Conservation (phyloP, 2,113 vertebrate genomes). For the Etheostoma spectabile region DNA sequence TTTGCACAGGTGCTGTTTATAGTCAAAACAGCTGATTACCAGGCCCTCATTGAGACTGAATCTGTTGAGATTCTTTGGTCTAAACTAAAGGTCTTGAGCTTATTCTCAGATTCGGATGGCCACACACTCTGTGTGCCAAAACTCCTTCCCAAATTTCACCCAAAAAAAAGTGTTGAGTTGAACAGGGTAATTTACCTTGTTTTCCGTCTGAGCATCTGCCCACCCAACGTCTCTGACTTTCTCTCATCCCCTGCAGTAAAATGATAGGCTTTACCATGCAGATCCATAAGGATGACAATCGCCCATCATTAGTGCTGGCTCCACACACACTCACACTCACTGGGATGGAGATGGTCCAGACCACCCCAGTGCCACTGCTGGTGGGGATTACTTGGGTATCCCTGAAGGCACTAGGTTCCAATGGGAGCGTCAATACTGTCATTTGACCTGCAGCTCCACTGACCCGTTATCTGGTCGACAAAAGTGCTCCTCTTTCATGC, state of each 20-base stretch:
- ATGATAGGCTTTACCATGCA: slow-evolving; percentile 66
- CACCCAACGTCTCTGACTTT: slow-evolving; percentile 54
- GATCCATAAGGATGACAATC: slow-evolving; percentile 74
- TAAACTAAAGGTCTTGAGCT: not conserved
- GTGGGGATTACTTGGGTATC: slow-evolving; percentile 79
- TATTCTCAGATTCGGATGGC: not conserved
- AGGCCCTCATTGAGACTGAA: not conserved
- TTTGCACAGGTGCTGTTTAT: slow-evolving; percentile 7
- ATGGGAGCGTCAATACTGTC: slow-evolving; percentile 69
- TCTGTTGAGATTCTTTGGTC: slow-evolving; percentile 23
- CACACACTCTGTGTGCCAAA: slow-evolving; percentile 10
- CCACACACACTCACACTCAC: slow-evolving; percentile 61
- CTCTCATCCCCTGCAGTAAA: slow-evolving; percentile 62
- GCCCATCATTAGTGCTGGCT: slow-evolving; percentile 77
- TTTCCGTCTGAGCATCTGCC: slow-evolving; percentile 59
- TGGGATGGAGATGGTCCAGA: slow-evolving; percentile 77
- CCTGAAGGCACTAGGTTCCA: slow-evolving; percentile 66
- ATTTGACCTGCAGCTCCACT: slow-evolving; percentile 73
- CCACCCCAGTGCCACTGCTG: slow-evolving; percentile 80
- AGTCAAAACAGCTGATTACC: slow-evolving; percentile 27
- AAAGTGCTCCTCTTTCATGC: slow-evolving; percentile 25
- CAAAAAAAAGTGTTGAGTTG: slow-evolving; percentile 17
- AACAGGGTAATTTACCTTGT: slow-evolving; percentile 51
- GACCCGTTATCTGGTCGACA: slow-evolving; percentile 57
- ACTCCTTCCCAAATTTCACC: slow-evolving; percentile 28